Evolutionary conservation across 2,113 vertebrate genomes (phyloP).

Genomic region (Lanius collurio): DNA sequence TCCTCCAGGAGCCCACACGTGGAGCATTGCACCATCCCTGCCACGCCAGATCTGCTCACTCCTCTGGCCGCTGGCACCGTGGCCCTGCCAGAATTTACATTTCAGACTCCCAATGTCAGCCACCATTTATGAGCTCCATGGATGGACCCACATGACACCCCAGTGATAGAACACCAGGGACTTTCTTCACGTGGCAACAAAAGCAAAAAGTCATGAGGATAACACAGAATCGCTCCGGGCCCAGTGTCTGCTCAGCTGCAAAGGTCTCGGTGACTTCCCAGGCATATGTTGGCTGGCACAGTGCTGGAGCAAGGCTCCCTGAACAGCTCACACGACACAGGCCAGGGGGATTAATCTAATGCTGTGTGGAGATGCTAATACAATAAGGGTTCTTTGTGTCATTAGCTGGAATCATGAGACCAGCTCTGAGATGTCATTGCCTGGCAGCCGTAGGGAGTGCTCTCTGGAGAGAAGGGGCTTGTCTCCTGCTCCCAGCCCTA

Average conservation of each 20-base stretch:
- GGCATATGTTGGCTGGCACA: background rate
- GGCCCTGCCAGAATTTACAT: background rate
- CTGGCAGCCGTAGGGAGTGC: background rate
- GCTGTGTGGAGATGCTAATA: constrained; percentile 10
- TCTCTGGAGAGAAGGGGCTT: background rate
- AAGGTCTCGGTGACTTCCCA: background rate
- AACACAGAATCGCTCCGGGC: background rate
- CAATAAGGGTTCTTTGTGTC: constrained; percentile 52
- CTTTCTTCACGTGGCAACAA: background rate
- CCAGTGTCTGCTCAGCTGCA: background rate
- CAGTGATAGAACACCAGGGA: background rate
- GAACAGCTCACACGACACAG: background rate
- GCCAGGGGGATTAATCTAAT: background rate
- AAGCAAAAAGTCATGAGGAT: background rate
- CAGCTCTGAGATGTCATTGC: constrained; percentile 46
- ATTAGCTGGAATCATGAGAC: constrained; percentile 28
- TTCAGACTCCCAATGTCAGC: background rate
- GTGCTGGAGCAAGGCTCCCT: background rate
- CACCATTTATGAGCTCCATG: rapidly evolving
- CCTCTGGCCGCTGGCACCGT: rapidly evolving
- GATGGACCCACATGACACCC: rapidly evolving
- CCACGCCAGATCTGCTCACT: rapidly evolving
- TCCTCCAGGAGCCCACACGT: background rate
- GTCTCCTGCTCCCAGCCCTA: background rate
- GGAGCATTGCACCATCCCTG: background rate